Conservation (phyloP, 30 jellyfish, hydroid and myxozoan genomes). For the Mastigias papua region DNA sequence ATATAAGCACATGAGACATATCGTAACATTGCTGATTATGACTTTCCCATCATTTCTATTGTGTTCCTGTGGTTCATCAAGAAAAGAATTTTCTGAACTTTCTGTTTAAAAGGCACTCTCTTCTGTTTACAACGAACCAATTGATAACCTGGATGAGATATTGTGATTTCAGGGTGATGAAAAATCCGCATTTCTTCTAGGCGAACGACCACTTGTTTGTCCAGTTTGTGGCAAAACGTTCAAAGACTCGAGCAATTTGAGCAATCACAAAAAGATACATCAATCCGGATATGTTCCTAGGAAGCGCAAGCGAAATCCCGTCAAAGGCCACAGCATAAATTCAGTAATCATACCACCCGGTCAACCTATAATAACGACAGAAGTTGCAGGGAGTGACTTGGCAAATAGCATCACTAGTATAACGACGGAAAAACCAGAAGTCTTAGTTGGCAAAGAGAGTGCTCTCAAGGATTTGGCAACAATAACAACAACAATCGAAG, state of each 20-base stretch:
- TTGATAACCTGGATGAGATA: too few species aligned
- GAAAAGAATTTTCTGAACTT: neutral
- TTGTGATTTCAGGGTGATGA: neutral
- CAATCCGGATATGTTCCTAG: constrained; percentile 61
- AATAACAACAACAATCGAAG: constrained; percentile 46
- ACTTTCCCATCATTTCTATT: neutral
- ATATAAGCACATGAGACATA: too few species aligned
- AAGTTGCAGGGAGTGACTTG: neutral
- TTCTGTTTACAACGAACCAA: too few species aligned
- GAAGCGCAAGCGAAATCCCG: constrained; percentile 45
- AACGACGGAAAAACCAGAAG: neutral
- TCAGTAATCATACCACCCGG: constrained; percentile 24
- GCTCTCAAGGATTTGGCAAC: constrained; percentile 67
- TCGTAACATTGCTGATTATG: too few species aligned
- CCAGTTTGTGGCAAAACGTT: constrained; percentile 29
- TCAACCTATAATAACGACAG: constrained; percentile 5
- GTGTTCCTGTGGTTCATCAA: neutral
- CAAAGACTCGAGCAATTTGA: constrained; percentile 74
- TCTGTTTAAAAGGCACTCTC: too few species aligned
- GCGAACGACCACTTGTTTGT: constrained; percentile 41
- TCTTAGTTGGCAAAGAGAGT: constrained; percentile 18
- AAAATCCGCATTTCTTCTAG: neutral
- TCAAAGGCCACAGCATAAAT: constrained; percentile 5
- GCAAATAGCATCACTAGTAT: neutral
- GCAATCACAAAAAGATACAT: constrained; percentile 70